Conservation (phyloP, 1,140 invertebrate species). For the Metaphire vulgaris region DNA sequence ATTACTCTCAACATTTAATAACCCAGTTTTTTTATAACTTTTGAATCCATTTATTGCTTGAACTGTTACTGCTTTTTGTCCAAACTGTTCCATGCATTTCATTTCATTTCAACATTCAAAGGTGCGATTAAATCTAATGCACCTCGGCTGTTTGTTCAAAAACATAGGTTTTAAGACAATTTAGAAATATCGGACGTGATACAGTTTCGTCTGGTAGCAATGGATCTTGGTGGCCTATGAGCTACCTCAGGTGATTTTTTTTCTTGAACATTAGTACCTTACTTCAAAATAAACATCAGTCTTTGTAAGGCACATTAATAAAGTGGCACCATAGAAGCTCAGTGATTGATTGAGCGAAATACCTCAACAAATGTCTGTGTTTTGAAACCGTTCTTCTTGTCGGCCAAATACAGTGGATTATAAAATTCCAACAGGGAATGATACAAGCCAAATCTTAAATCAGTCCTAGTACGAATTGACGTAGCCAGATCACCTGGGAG, state of each 20-base stretch:
- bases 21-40: not conserved
- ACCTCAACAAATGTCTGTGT: slow-evolving; percentile 57
- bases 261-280: not conserved
- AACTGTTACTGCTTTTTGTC: too few species aligned
- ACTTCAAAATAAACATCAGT: not conserved
- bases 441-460: slow-evolving; percentile 75
- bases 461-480: slow-evolving; percentile 61
- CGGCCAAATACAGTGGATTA: slow-evolving; percentile 72
- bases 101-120: too few species aligned
- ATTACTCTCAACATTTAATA: not conserved
- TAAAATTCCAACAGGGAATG: slow-evolving; percentile 87
- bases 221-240: not conserved
- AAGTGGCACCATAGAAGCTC: not conserved
- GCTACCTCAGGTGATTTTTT: not conserved
- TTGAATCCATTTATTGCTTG: not conserved
- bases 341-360: not conserved
- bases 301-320: not conserved
- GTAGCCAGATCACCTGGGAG: slow-evolving; percentile 62
- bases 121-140: too few species aligned
- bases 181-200: not conserved
- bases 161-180: too few species aligned
- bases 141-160: too few species aligned
- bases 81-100: too few species aligned
- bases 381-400: slow-evolving; percentile 62
- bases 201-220: not conserved